A percentile compares a stretch with the other conserved stretches of the same genome.
Conservation (phyloP, 2,797 vertebrate species). For the Allobates femoralis region DNA sequence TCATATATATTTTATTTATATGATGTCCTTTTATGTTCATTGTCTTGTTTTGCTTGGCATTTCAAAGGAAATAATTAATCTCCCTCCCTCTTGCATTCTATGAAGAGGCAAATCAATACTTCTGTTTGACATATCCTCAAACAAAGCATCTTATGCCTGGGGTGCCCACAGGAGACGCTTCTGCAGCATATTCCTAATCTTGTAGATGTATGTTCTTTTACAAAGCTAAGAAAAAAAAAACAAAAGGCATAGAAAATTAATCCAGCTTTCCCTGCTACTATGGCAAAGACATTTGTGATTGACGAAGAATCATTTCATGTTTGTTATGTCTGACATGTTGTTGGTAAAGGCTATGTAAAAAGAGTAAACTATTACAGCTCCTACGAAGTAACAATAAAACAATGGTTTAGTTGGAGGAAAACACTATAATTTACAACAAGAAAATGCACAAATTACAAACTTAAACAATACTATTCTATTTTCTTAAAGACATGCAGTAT, state of each 20-base stretch:
- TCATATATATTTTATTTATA: slow-evolving; percentile 56
- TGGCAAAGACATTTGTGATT: slow-evolving; percentile 45
- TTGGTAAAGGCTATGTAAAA: neutral
- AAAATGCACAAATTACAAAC: neutral
- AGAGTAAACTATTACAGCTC: neutral
- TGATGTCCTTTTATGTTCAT: slow-evolving; percentile 52
- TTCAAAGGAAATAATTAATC: slow-evolving; percentile 64
- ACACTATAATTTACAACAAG: neutral
- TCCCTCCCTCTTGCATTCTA: slow-evolving; percentile 57
- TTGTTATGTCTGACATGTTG: slow-evolving; percentile 18
- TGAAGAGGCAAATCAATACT: slow-evolving; percentile 64
- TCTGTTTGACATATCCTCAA: slow-evolving; percentile 63
- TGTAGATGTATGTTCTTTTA: slow-evolving; percentile 57
- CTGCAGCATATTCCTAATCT: slow-evolving; percentile 57
- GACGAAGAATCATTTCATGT: slow-evolving; percentile 50
- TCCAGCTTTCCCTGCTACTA: slow-evolving; percentile 42
- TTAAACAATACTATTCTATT: neutral
- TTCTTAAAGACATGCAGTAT: no score
- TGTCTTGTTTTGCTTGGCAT: slow-evolving; percentile 57
- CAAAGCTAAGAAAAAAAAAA: slow-evolving; percentile 53
- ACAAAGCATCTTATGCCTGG: slow-evolving; percentile 62
- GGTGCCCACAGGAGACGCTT: slow-evolving; percentile 58
- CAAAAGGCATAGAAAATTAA: slow-evolving; percentile 59
- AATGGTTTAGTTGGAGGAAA: no score
- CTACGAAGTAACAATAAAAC: no score